Conservation (phyloP, 2,888 invertebrate genomes). For the Cataglyphis rosenhaueri region DNA sequence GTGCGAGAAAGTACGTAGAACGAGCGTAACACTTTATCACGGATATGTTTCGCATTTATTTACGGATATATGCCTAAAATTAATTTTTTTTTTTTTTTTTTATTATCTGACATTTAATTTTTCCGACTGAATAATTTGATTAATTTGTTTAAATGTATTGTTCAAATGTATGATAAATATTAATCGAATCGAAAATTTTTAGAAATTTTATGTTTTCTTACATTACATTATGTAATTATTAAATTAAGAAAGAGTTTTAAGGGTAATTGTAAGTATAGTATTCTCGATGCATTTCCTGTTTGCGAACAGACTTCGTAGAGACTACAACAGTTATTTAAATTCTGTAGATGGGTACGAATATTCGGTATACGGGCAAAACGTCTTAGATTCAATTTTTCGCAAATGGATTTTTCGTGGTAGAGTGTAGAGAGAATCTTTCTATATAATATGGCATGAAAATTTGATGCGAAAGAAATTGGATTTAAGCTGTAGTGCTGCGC, state of each 20-base stretch:
- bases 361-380: constrained; percentile 50
- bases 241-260: not conserved
- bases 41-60: constrained; percentile 50
- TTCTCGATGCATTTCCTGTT: constrained; percentile 7
- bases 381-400: constrained; percentile 54
- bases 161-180: not conserved
- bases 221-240: not conserved
- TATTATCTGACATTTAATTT: not conserved
- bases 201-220: not conserved
- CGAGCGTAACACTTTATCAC: constrained; percentile 28
- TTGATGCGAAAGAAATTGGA: constrained; percentile 53
- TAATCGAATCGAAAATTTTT: not conserved
- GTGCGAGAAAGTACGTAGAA: constrained; percentile 25
- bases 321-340: constrained; percentile 52
- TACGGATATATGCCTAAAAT: not conserved
- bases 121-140: not conserved
- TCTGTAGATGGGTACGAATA: constrained; percentile 47
- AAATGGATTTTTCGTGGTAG: constrained; percentile 46
- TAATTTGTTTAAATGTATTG: not conserved
- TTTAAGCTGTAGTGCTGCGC: constrained; percentile 47
- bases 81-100: not conserved
- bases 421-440: constrained; percentile 50
- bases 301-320: constrained; percentile 34
- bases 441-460: constrained; percentile 54
- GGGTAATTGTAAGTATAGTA: not conserved